Percentiles rank a stretch among this genome's conserved stretches.
Conservation (phyloP, 2,888 invertebrate genomes). For the Parnassius mnemosyne region DNA sequence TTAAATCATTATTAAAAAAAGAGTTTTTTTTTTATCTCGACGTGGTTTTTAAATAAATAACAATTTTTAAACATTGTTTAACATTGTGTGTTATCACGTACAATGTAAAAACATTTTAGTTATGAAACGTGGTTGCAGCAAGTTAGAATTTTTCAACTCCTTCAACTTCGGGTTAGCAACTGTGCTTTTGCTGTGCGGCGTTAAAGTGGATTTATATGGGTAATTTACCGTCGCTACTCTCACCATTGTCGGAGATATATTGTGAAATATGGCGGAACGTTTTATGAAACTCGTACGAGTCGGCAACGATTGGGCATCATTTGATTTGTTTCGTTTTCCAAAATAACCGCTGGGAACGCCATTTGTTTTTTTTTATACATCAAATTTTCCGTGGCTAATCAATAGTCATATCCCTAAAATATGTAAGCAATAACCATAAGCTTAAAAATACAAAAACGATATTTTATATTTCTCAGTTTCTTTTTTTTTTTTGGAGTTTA, state of each 20-base stretch:
- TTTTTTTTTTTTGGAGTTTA: too few species aligned
- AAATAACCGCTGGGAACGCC: constrained; percentile 4
- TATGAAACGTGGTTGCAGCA: background rate
- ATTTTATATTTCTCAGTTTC: too few species aligned
- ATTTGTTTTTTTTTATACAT: constrained; percentile 2
- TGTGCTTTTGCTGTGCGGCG: constrained; percentile 16
- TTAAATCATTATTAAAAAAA: too few species aligned
- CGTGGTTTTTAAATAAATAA: too few species aligned
- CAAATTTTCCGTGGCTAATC: constrained; percentile 1
- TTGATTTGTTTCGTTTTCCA: constrained; percentile 18
- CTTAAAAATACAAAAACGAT: too few species aligned
- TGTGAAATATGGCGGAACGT: constrained; percentile 21
- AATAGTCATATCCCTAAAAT: too few species aligned
- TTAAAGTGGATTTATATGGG: constrained; percentile 24
- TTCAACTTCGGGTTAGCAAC: constrained; percentile 11
- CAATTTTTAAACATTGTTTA: too few species aligned
- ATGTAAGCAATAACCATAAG: too few species aligned
- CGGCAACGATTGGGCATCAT: constrained; percentile 19
- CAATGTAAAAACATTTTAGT: background rate
- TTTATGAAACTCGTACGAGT: constrained; percentile 9
- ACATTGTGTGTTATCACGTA: too few species aligned
- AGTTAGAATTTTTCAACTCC: constrained; percentile 19
- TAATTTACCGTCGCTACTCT: constrained; percentile 20
- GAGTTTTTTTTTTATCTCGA: too few species aligned
- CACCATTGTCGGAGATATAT: constrained; percentile 25